Base-by-base conservation (phyloP, 2,888 invertebrate species). In the Polia nebulosa region DNA sequence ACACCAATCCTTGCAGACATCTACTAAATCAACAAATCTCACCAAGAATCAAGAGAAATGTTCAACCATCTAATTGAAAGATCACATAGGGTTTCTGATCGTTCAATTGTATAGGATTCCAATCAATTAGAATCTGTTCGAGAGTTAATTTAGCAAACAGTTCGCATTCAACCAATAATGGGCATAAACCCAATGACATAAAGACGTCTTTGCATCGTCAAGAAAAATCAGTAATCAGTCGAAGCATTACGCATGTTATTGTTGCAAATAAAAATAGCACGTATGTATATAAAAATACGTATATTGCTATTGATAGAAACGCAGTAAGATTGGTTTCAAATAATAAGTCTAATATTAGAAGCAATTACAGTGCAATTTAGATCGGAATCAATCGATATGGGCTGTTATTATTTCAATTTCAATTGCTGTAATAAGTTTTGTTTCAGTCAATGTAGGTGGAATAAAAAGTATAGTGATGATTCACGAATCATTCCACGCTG, bases 61-160 rank as follows among this genome's bases (percentile, higher is more conserved):
- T 58, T 59, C 47, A 75, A 45, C 17, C 1, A 47, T 55, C 13
- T 61, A 61, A 76, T 60, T 75, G 47, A 27, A 74, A 36, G 20
- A 68, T 29, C 58, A 68, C 32, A 63, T 36, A 63, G 1, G 51
- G 55, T 32, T 63, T 75, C 59, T 68, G 66, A 72, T 39, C 8
- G 32, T 61, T 73, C 74, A 73, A 75, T 75, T 63, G 63, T 45
- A 49, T 20, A 39, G 27, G 52, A 65, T 65, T 52, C 44, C 56
- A 59, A 74, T 70, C 66, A 79, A 82, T 79, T 82, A 61, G 55
- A 57, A 69, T 69, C 47, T 25, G 44, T 72, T 79, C 49, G 55
- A 41, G 56, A 72, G 51, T 34, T 52, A 39, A 76, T 61, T 72
- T 58, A 52, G 59, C 60, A 59, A 58, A 64, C 52, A 59, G 15